phyloP scores from a whole-genome alignment of 2,797 vertebrate genomes.

The Falco naumanni region DNA sequence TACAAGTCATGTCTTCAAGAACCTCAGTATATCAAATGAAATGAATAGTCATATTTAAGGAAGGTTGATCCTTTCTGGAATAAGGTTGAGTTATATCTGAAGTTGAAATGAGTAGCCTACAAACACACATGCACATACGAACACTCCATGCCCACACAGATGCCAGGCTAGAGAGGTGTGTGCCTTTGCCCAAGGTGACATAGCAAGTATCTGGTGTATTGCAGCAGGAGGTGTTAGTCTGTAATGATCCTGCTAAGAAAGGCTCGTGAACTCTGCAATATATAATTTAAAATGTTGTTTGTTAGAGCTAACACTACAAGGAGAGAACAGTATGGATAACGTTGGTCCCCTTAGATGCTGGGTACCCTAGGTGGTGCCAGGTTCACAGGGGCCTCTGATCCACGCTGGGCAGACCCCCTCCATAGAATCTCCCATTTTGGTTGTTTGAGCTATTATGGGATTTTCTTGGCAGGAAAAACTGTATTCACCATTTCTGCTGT shows the following conservation, averaged over 20 bases:
- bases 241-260: background rate
- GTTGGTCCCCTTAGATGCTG: background rate
- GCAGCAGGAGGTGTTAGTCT: background rate
- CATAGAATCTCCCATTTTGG: background rate
- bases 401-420: fast-evolving
- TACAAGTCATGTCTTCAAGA: background rate
- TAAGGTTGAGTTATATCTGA: background rate
- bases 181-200: fast-evolving
- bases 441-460: background rate
- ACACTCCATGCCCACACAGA: no score
- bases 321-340: background rate
- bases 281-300: background rate
- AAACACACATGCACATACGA: background rate
- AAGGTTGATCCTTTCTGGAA: background rate
- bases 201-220: background rate
- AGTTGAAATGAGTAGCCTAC: background rate
- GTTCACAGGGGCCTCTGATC: background rate
- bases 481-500: background rate
- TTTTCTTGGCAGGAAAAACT: background rate
- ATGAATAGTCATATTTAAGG: background rate
- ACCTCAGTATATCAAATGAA: background rate
- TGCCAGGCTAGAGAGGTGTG: background rate
- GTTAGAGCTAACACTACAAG: background rate
- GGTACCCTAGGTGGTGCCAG: background rate
- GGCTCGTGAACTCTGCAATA: background rate